Conservation (phyloP, 2,888 invertebrate genomes). For the Zygaena filipendulae region DNA sequence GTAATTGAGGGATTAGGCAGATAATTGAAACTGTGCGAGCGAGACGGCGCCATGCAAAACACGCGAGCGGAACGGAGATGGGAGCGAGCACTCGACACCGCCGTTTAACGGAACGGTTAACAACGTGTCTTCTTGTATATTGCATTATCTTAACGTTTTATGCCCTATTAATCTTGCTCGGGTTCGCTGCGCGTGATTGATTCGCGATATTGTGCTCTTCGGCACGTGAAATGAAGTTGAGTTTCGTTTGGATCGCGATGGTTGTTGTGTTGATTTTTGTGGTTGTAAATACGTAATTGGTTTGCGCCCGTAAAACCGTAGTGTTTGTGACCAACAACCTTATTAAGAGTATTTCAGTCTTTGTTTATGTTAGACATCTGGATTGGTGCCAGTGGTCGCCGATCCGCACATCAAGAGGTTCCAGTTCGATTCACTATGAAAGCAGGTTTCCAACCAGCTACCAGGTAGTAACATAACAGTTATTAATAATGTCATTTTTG, state of each 20-base stretch:
- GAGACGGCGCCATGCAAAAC: conserved; percentile 28
- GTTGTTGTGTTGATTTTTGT: conserved; percentile 41
- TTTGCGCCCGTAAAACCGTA: conserved; percentile 61
- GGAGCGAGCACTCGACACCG: conserved; percentile 34
- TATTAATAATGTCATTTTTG: too few relatives aligned
- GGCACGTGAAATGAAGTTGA: conserved; percentile 26
- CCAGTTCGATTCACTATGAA: too few relatives aligned
- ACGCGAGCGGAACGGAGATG: conserved; percentile 36
- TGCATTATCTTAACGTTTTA: conserved; percentile 69
- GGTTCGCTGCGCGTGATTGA: conserved; percentile 23
- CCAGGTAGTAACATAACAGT: too few relatives aligned
- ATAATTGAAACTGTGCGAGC: conserved; percentile 71
- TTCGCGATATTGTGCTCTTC: too few relatives aligned
- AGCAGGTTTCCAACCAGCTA: too few relatives aligned
- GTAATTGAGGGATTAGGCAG: conserved; percentile 76
- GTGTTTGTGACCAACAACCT: too few relatives aligned
- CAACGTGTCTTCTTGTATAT: conserved; percentile 75
- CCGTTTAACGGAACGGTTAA: conserved; percentile 66
- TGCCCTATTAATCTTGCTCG: conserved; percentile 66
- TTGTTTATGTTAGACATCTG: conserved; percentile 30
- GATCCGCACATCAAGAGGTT: too few relatives aligned
- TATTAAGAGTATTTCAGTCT: too few relatives aligned
- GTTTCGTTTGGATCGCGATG: conserved; percentile 23
- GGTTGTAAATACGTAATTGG: conserved; percentile 65
- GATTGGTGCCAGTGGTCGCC: too few relatives aligned